Percentiles rank a stretch among this genome's conserved stretches.
phyloP scores from a whole-genome alignment of 2,797 vertebrate genomes.

The Picus viridis region DNA sequence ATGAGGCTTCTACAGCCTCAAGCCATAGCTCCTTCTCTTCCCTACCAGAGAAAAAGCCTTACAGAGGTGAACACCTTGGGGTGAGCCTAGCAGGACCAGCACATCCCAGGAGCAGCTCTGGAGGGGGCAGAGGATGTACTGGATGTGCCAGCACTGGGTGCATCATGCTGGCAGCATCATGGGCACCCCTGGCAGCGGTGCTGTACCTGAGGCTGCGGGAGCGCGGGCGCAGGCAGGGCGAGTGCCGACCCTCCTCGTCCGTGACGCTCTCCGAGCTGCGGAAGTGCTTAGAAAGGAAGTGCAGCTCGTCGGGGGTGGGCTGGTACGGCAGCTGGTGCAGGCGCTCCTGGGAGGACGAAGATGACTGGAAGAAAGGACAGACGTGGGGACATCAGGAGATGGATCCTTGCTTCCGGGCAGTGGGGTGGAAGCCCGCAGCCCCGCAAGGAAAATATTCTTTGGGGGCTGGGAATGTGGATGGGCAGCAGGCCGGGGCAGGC shows the following conservation, averaged over 20 bases:
- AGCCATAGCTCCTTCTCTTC: neutral
- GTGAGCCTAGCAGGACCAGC: neutral
- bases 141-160: rapidly evolving
- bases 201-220: constrained; percentile 94
- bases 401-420: rapidly evolving
- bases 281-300: constrained; percentile 98
- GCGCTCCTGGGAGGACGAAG: constrained; percentile 96
- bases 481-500: rapidly evolving
- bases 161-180: rapidly evolving
- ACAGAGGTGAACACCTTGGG: neutral
- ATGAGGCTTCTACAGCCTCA: neutral
- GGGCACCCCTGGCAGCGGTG: neutral
- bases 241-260: constrained; percentile 89
- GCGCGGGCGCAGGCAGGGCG: constrained; percentile 87
- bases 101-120: rapidly evolving
- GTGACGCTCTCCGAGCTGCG: constrained; percentile 94
- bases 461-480: neutral
- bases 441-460: rapidly evolving
- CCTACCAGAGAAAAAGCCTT: rapidly evolving
- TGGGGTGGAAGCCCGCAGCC: neutral
- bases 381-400: neutral
- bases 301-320: constrained; percentile 94
- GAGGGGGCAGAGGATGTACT: neutral
- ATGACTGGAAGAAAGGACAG: constrained; percentile 79
- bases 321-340: constrained; percentile 98